phyloP scores from a whole-genome alignment of 2,113 vertebrate species.

The Cynoglossus semilaevis region DNA sequence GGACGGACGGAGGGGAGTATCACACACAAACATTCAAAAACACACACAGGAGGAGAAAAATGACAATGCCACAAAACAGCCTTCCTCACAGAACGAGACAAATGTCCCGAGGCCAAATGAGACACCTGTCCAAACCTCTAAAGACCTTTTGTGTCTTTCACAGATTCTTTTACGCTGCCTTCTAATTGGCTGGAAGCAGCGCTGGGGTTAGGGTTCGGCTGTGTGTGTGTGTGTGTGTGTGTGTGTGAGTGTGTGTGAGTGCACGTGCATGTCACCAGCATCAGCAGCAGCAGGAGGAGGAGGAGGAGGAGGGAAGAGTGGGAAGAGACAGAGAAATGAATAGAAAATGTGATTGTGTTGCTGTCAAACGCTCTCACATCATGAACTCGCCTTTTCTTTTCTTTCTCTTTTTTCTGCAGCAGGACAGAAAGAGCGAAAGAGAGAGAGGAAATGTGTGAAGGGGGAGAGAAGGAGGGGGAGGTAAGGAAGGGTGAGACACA shows the following conservation, averaged over 20 bases:
- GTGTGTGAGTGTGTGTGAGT: conserved; percentile 75
- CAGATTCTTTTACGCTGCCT: conserved; percentile 89
- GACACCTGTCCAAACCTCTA: conserved; percentile 93
- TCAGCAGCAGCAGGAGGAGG: conserved; percentile 84
- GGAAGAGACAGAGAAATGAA: conserved; percentile 79
- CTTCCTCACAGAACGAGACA: conserved; percentile 49
- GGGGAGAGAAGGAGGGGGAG: conserved; percentile 75
- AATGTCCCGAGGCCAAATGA: conserved; percentile 71
- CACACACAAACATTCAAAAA: conserved; percentile 10
- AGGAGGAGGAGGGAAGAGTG: conserved; percentile 83
- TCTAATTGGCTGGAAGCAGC: conserved; percentile 92
- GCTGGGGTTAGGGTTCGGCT: not conserved
- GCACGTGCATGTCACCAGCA: conserved; percentile 76
- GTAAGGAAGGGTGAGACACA: conserved; percentile 63
- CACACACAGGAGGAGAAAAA: conserved; percentile 28
- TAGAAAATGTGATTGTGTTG: conserved; percentile 99
- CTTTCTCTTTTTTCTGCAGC: conserved; percentile 52
- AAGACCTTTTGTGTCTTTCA: conserved; percentile 97
- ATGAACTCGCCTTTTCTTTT: conserved; percentile 83
- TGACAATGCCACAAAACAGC: conserved; percentile 63
- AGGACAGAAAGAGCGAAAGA: conserved; percentile 59
- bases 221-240: not conserved
- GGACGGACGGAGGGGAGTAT: conserved; percentile 7
- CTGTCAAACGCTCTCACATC: conserved; percentile 98
- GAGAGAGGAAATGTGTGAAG: conserved; percentile 86